Evolutionary conservation across 2,113 vertebrate species (phyloP), one percentile per base, ranked within the genome.

Genomic region (Dromiciops gliroides): DNA sequence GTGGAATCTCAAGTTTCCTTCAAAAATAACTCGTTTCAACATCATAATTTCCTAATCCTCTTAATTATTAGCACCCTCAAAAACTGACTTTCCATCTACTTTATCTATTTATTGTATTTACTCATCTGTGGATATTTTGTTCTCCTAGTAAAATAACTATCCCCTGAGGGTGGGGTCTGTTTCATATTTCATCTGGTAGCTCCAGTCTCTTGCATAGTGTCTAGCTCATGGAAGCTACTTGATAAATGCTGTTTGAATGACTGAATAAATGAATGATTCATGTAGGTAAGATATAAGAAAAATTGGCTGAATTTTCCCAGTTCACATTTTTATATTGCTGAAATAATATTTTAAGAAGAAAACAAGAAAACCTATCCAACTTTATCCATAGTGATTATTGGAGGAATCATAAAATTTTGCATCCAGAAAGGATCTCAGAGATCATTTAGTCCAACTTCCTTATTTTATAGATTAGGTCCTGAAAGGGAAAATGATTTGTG

Each of bases 61-160:
- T 83, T 83, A n/a, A 83, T 83, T n/a, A 22, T 83, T 44, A 83
- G 5, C 67, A 83, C 23, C 0, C n/a, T 1, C 5, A 14, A 19
- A 37, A 83, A 44, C 7, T 83, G 16, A 75, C 4, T 67, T n/a
- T 75, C 31, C 14, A n/a, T 75, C 16, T 16, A 75, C 3, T 60
- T 60, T 28, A 56, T 26, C 7, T 53, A 26, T 53, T 31, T 60
- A 28, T 75, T 16, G 14, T 16, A 83, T 83, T 75, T 75, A 31
- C 37, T 75, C 37, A n/a, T 22, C 60, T n/a, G 31, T 5, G 12
- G 14, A 37, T 37, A 67, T 67, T 67, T 37, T 56, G 53, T 75
- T 75, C 31, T 3, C 12, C 10, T n/a, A n/a, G 89, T 53, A 95
- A 94, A 88, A 90, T 56, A 93, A 53, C 28, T 91, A 95, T 26